A percentile compares a stretch with the other conserved stretches of the same genome.
Evolutionary conservation across 2,797 vertebrate genomes (phyloP).

Genomic region (Channallabes apus): DNA sequence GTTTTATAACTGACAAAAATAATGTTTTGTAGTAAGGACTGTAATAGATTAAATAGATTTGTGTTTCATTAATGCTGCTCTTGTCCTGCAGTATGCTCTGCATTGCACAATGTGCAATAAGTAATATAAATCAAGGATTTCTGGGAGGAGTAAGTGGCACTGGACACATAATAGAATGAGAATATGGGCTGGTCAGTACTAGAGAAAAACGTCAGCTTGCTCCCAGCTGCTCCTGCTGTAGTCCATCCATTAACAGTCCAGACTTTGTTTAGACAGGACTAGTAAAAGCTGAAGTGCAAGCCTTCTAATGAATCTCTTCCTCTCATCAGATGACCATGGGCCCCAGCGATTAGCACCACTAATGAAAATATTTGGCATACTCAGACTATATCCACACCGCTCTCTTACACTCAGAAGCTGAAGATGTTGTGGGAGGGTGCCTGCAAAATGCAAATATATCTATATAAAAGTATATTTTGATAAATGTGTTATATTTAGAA

Average conservation of each 20-base stretch:
- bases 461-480: background rate
- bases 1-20: background rate
- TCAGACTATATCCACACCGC: slow-evolving; percentile 50
- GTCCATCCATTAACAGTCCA: slow-evolving; percentile 42
- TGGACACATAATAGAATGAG: background rate
- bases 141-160: background rate
- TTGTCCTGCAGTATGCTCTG: background rate
- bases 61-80: background rate
- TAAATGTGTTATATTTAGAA: background rate
- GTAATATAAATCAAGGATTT: background rate
- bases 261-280: slow-evolving; percentile 44
- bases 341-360: slow-evolving; percentile 51
- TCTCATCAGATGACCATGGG: slow-evolving; percentile 50
- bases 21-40: background rate
- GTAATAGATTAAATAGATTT: background rate
- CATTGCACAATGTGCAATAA: background rate
- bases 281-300: slow-evolving; percentile 41
- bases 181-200: slow-evolving; percentile 14
- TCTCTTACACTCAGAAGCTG: slow-evolving; percentile 4
- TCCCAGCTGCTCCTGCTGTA: slow-evolving; percentile 43
- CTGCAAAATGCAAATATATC: background rate
- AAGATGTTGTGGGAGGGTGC: background rate
- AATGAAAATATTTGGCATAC: slow-evolving; percentile 58
- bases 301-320: slow-evolving; percentile 57
- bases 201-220: slow-evolving; percentile 5